Evolutionary conservation across 2,888 invertebrate genomes (phyloP).

Genomic region (Hemicrepidius hirtus): DNA sequence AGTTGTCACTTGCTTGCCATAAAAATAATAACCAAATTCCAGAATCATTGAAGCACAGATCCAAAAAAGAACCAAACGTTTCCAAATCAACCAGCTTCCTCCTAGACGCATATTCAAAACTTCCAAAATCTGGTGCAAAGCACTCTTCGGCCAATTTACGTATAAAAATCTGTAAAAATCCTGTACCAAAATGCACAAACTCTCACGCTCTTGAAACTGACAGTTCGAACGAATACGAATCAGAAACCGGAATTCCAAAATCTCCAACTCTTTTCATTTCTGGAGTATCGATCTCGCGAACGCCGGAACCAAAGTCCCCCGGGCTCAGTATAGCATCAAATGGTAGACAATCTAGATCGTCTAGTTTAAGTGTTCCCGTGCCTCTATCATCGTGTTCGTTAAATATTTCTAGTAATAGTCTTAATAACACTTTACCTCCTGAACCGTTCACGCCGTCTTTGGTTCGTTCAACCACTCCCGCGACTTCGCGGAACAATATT

Average conservation of each 20-base stretch:
- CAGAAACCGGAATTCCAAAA: constrained; percentile 76
- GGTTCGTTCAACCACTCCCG: constrained; percentile 68
- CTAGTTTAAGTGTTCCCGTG: constrained; percentile 73
- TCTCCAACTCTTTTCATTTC: constrained; percentile 76
- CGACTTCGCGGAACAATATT: constrained; percentile 64
- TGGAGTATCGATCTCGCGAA: constrained; percentile 75
- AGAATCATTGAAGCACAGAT: constrained; percentile 65
- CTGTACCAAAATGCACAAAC: constrained; percentile 61
- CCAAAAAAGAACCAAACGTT: constrained; percentile 63
- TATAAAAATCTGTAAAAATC: constrained; percentile 70
- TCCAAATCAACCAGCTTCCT: constrained; percentile 70
- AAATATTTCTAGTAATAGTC: constrained; percentile 69
- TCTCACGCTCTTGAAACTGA: constrained; percentile 71
- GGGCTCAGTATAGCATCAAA: constrained; percentile 65
- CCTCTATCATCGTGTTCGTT: constrained; percentile 69
- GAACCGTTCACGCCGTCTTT: constrained; percentile 69
- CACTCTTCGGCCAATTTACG: constrained; percentile 67
- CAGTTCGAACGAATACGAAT: constrained; percentile 75
- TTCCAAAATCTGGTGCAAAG: constrained; percentile 60
- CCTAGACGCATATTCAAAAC: constrained; percentile 65
- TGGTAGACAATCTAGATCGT: constrained; percentile 73
- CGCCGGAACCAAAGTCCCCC: constrained; percentile 72
- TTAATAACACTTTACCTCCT: constrained; percentile 65
- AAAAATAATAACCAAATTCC: constrained; percentile 54
- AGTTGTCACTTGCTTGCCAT: constrained; percentile 53